These are phyloP conservation scores for Tetanocera ferruginea DNA, from an alignment of 2,888 invertebrate genomes.

Conservation along the genomic window DNA sequence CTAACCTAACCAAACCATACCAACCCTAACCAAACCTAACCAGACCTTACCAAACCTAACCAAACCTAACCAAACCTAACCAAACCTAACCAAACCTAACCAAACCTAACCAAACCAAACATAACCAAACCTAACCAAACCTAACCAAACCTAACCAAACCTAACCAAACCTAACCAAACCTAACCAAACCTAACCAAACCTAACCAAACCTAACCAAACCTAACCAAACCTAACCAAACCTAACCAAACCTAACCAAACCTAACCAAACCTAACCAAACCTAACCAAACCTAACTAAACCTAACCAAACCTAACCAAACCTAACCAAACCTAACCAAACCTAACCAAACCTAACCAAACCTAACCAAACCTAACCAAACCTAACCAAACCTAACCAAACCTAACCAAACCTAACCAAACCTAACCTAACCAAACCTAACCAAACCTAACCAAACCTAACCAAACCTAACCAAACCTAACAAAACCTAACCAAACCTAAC, in stretches of 20 bases:
- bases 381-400: constrained; percentile 23
- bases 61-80: no score
- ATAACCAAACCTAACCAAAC: not conserved
- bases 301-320: not conserved
- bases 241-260: constrained; percentile 1
- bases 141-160: not conserved
- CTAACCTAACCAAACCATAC: no score
- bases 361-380: not conserved
- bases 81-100: no score
- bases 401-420: constrained; percentile 20
- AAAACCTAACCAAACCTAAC: no score
- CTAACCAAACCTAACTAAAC: no score
- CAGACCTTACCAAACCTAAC: no score
- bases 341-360: not conserved
- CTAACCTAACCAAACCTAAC: constrained; percentile 25
- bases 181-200: not conserved
- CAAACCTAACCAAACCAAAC: not conserved
- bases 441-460: constrained; percentile 20
- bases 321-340: constrained; percentile 9
- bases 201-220: not conserved
- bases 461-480: constrained; percentile 9
- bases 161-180: not conserved
- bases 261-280: constrained; percentile 8
- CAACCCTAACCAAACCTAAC: no score
- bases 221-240: not conserved